A percentile compares a stretch with the other conserved stretches of the same genome.
Conservation (phyloP, 2,888 invertebrate genomes). For the Resseliella maxima region DNA sequence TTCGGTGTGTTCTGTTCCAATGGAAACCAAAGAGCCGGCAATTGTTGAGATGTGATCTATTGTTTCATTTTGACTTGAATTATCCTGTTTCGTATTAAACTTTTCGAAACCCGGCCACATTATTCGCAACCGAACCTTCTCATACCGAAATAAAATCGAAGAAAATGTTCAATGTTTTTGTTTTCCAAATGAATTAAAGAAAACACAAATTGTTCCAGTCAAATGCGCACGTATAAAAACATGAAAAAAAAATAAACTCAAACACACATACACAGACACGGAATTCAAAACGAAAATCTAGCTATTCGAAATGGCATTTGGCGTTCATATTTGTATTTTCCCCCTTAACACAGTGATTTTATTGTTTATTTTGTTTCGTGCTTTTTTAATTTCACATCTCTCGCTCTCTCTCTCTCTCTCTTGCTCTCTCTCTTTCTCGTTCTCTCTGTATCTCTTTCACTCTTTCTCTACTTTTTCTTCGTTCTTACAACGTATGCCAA, state of each 20-base stretch:
- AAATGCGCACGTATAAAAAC: no score
- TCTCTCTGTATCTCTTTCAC: neutral
- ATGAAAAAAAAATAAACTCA: no score
- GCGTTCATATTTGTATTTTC: neutral
- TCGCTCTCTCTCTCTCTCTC: neutral
- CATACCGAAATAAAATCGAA: neutral
- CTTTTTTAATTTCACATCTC: neutral
- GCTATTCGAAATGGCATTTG: neutral
- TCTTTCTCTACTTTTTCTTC: neutral
- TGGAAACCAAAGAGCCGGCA: slow-evolving; percentile 75
- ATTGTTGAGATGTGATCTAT: slow-evolving; percentile 79
- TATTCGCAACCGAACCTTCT: slow-evolving; percentile 17
- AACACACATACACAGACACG: no score
- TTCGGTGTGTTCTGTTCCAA: slow-evolving; percentile 72
- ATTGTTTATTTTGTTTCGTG: neutral
- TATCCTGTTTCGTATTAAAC: slow-evolving; percentile 37
- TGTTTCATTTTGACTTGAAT: slow-evolving; percentile 56
- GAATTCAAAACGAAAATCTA: neutral
- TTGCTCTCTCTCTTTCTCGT: neutral
- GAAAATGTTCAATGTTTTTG: neutral
- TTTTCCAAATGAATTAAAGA: no score
- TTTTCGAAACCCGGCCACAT: slow-evolving; percentile 56
- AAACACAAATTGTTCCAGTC: no score
- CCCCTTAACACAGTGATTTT: neutral
- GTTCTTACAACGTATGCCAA: neutral